These are phyloP conservation scores for Drosophila diplacantha DNA, from an alignment of 2,888 invertebrate species.

Conservation along the genomic window DNA sequence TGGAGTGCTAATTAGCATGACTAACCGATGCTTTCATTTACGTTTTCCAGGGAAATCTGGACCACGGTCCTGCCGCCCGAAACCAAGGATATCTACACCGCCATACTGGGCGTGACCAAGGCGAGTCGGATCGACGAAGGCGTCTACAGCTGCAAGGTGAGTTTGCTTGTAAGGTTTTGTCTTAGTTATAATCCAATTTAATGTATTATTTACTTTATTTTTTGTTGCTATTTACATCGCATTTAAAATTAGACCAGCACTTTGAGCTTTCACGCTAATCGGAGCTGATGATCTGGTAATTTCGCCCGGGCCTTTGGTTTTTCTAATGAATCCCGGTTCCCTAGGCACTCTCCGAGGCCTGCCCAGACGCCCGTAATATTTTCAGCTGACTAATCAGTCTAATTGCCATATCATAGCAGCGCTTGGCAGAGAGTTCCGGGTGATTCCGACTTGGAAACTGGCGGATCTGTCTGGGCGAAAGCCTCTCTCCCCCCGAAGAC, in stretches of 20 bases:
- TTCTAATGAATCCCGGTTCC: conserved; percentile 10
- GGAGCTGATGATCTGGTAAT: conserved; percentile 19
- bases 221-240: not conserved
- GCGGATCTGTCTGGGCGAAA: conserved; percentile 12
- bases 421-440: conserved; percentile 7
- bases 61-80: conserved; percentile 79
- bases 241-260: not conserved
- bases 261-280: conserved; percentile 3
- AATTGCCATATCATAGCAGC: conserved; percentile 53
- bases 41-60: conserved; percentile 82
- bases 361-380: conserved; percentile 25
- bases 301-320: not conserved
- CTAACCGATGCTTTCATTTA: conserved; percentile 17
- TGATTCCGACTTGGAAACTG: conserved; percentile 4
- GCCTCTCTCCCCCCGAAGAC: conserved; percentile 22
- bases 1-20: conserved; percentile 52
- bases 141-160: conserved; percentile 86
- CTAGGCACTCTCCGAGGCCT: conserved; percentile 10
- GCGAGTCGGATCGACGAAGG: conserved; percentile 86
- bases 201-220: not conserved
- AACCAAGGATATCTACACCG: conserved; percentile 79
- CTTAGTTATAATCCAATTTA: not conserved
- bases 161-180: not conserved
- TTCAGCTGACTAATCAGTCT: conserved; percentile 55
- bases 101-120: conserved; percentile 85